Evolutionary conservation across 2,888 invertebrate species (phyloP).

Genomic region (Oxyteleia sp.): DNA sequence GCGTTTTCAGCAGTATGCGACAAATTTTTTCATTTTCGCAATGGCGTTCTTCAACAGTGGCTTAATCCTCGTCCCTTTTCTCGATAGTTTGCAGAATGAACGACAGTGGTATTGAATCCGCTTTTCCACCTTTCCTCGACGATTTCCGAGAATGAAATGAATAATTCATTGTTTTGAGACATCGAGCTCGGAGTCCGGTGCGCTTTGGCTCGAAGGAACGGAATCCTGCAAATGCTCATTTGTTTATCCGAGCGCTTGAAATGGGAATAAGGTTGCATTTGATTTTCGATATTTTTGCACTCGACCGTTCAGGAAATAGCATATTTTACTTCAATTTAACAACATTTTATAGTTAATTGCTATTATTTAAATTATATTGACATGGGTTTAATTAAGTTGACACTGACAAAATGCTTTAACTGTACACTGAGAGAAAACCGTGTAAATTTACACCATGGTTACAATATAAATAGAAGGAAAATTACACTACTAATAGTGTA

Average conservation of each 20-base stretch:
- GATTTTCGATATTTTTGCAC: conserved; percentile 26
- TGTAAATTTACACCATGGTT: no score
- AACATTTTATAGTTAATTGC: no score
- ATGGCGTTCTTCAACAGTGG: conserved; percentile 49
- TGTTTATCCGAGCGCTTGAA: conserved; percentile 79
- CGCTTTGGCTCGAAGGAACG: conserved; percentile 57
- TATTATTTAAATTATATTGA: no score
- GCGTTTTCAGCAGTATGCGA: conserved; percentile 39
- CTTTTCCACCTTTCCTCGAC: conserved; percentile 72
- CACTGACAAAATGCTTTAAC: no score
- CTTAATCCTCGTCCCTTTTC: conserved; percentile 54
- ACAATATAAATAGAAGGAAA: no score
- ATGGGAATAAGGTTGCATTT: conserved; percentile 65
- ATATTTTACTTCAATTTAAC: conserved; percentile 16
- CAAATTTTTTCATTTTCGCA: conserved; percentile 58
- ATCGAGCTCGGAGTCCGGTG: conserved; percentile 76
- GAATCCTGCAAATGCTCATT: conserved; percentile 77
- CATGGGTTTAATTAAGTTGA: no score
- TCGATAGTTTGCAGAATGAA: conserved; percentile 55
- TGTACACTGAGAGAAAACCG: no score
- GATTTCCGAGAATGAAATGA: conserved; percentile 84
- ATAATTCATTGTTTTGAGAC: conserved; percentile 83
- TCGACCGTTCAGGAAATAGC: no score
- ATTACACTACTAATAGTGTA: no score
- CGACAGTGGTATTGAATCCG: conserved; percentile 59